Base-by-base conservation (phyloP, 2,113 vertebrate genomes). In the Eretmochelys imbricata region DNA sequence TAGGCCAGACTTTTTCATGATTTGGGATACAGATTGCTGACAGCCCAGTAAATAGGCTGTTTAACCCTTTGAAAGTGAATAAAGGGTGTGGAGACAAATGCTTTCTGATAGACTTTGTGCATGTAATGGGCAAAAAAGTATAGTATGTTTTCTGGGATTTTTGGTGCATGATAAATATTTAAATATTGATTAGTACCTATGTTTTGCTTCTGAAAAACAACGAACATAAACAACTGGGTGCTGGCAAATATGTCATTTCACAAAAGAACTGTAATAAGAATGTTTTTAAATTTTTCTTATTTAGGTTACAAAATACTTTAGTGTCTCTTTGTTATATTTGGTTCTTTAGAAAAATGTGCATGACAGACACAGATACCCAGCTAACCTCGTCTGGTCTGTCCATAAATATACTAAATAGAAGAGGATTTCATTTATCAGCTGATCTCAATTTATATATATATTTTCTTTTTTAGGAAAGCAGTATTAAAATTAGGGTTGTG, bases 51-150 rank as follows among this genome's bases (percentile, higher is more conserved):
- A 99, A 99, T 99, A 99, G 99, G 99, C 99, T 99, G 99, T 99
- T 99, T 99, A 99, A 99, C 99, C 99, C 99, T 99, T 99, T 99
- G 99, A 99, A 99, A 99, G 98, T 99, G 99, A 99, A 99, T 99
- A 98, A 99, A 99, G 98, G 98, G 98, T 97, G 97, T 83, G 95
- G 98, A 99, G 98, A 99, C 99, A 99, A 99, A 99, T 97, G 98
- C 98, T 98, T 99, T 99, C 99, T 99, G 99, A 99, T 99, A 99
- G 99, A 99, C 98, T 99, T 99, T 99, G 98, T 97, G 98, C 98
- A 98, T 98, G 98, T 98, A 98, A 98, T 96, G 98, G 98, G 98
- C 98, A 97, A 98, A 98, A 98, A 98, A 98, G 96, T 98, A 98
- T 98, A 99, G 97, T 98, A 98, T 80, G 79, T 22, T 2, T 94